These are phyloP conservation scores for Takifugu flavidus DNA, from an alignment of 2,113 vertebrate species.

Conservation along the genomic window DNA sequence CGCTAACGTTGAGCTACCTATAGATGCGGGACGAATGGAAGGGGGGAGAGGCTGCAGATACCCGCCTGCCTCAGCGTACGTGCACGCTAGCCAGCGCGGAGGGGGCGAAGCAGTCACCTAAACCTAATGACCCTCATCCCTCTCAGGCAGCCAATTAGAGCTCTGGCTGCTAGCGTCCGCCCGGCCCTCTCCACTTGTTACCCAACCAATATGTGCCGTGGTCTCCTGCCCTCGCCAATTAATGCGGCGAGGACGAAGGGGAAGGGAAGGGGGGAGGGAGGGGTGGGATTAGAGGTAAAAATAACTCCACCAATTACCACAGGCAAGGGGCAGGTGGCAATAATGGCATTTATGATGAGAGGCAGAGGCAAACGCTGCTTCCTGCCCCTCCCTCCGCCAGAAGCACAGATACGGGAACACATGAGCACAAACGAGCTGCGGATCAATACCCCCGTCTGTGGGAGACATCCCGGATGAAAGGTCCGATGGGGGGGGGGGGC, in stretches of 20 bases:
- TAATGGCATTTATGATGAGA: constrained; percentile 15
- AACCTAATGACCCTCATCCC: constrained; percentile 68
- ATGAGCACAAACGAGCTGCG: too few relatives aligned
- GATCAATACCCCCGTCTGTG: too few relatives aligned
- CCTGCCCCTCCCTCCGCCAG: neutral
- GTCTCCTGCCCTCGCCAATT: constrained; percentile 69
- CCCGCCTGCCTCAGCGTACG: neutral
- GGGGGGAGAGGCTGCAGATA: neutral
- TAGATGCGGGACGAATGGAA: neutral
- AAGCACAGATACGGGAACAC: neutral
- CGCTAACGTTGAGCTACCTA: neutral
- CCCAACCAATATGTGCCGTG: constrained; percentile 57
- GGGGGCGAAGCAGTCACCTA: constrained; percentile 50
- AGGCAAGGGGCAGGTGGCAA: constrained; percentile 25
- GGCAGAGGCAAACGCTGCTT: neutral
- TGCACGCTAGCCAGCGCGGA: constrained; percentile 5
- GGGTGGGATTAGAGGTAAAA: constrained; percentile 51
- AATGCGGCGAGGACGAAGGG: constrained; percentile 52
- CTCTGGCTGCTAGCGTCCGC: constrained; percentile 47
- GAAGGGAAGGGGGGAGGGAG: constrained; percentile 30
- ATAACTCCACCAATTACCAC: constrained; percentile 58
- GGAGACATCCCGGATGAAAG: too few relatives aligned
- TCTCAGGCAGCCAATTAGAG: constrained; percentile 73
- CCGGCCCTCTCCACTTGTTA: constrained; percentile 58
- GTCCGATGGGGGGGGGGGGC: too few relatives aligned